Conservation (phyloP, 2,888 invertebrate genomes). For the Eumerus sabulonum region DNA sequence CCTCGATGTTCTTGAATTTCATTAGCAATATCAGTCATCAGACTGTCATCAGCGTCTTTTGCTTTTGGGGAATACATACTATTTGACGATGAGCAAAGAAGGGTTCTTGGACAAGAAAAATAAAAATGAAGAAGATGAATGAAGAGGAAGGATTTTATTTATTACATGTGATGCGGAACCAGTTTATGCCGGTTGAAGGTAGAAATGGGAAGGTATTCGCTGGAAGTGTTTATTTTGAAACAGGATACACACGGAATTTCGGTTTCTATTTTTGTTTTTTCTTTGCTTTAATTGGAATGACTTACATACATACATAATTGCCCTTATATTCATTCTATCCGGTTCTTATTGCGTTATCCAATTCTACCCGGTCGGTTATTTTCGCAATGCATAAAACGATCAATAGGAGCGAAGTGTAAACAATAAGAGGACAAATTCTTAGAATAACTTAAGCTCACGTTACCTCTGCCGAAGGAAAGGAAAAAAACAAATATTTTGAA, state of each 20-base stretch:
- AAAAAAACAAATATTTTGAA: too few species aligned
- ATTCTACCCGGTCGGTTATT: not conserved
- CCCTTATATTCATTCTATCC: not conserved
- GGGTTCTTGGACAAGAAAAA: too few species aligned
- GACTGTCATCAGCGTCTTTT: conserved; percentile 27
- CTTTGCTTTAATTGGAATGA: not conserved
- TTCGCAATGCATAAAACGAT: too few species aligned
- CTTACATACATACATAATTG: conserved; percentile 14
- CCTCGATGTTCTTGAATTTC: conserved; percentile 20
- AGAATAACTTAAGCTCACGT: too few species aligned
- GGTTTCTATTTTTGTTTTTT: not conserved
- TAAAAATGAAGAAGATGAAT: too few species aligned
- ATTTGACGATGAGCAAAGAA: conserved; percentile 16
- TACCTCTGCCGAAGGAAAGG: too few species aligned
- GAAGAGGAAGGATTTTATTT: too few species aligned
- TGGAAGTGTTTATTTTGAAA: conserved; percentile 29
- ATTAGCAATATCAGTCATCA: conserved; percentile 17
- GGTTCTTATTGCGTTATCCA: not conserved
- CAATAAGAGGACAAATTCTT: too few species aligned
- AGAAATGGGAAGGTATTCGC: not conserved
- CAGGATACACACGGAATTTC: conserved; percentile 7
- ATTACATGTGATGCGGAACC: conserved; percentile 9
- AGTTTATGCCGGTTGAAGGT: conserved; percentile 2
- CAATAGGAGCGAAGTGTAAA: too few species aligned
- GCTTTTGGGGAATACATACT: too few species aligned